Evolutionary conservation across 2,113 vertebrate species (phyloP).

Genomic region (Peromyscus maniculatus): DNA sequence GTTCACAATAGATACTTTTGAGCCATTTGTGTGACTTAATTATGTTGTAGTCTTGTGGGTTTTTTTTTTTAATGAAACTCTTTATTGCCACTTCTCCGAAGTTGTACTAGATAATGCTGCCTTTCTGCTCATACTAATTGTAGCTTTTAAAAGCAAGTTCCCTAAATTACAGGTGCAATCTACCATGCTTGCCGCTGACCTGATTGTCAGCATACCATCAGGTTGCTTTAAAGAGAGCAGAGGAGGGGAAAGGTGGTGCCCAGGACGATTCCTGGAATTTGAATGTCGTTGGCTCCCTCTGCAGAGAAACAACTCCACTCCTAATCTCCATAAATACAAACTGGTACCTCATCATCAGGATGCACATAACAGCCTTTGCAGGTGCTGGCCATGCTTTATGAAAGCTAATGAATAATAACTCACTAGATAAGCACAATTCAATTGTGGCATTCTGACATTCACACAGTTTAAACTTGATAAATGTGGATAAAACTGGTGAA

Average conservation of each 20-base stretch:
- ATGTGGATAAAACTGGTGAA: neutral
- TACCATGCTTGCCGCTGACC: slow-evolving; percentile 69
- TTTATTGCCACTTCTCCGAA: slow-evolving; percentile 36
- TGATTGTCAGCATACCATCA: slow-evolving; percentile 75
- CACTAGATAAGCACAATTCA: neutral
- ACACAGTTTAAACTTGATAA: neutral
- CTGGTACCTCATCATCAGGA: neutral
- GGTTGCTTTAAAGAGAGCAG: slow-evolving; percentile 73
- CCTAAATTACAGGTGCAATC: slow-evolving; percentile 72
- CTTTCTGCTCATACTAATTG: slow-evolving; percentile 70
- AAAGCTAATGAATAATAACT: slow-evolving; percentile 36
- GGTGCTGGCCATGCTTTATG: neutral
- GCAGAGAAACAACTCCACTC: slow-evolving; percentile 50
- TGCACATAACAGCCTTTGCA: neutral
- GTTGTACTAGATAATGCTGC: slow-evolving; percentile 48
- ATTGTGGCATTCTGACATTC: neutral
- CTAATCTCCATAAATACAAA: neutral
- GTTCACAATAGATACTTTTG: neutral
- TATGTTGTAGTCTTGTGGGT: neutral
- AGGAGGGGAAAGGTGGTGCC: slow-evolving; percentile 78
- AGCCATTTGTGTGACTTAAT: slow-evolving; percentile 36
- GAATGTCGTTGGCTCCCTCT: slow-evolving; percentile 61
- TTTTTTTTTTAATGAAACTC: slow-evolving; percentile 51
- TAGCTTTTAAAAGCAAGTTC: slow-evolving; percentile 71
- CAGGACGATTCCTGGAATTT: slow-evolving; percentile 70